Percentiles rank a stretch among this genome's conserved stretches.
phyloP scores from a whole-genome alignment of 1,140 invertebrate species.

The Rhyacophila brunnea region DNA sequence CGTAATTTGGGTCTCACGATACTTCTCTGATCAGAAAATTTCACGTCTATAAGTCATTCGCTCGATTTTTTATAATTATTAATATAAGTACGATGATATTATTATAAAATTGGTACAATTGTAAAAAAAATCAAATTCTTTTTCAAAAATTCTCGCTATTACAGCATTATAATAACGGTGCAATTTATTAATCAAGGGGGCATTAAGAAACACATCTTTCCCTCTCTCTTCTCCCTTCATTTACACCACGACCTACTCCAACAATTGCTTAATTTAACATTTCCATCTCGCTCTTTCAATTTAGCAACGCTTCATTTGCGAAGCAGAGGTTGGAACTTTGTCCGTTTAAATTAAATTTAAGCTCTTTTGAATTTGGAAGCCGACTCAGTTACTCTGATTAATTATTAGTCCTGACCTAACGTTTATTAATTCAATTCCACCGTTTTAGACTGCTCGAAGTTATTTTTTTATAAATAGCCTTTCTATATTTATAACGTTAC shows the following conservation, averaged over 20 bases:
- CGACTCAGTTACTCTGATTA: background rate
- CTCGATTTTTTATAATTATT: too few relatives aligned
- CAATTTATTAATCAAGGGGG: constrained; percentile 33
- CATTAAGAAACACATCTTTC: constrained; percentile 35
- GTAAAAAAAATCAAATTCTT: too few relatives aligned
- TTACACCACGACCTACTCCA: constrained; percentile 30
- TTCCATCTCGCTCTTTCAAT: constrained; percentile 24
- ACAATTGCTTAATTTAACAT: constrained; percentile 35
- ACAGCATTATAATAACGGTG: constrained; percentile 10
- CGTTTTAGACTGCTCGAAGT: too few relatives aligned
- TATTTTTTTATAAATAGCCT: too few relatives aligned
- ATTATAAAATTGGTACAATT: too few relatives aligned
- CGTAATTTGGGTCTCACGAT: too few relatives aligned
- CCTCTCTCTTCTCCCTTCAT: constrained; percentile 30
- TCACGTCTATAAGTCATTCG: too few relatives aligned
- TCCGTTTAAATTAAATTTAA: constrained; percentile 16
- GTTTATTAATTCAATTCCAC: background rate
- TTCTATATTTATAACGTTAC: too few relatives aligned
- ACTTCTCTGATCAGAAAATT: too few relatives aligned
- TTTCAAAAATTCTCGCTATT: constrained; percentile 7
- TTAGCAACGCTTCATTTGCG: constrained; percentile 30
- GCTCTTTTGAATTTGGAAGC: constrained; percentile 9
- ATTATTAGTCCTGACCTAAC: too few relatives aligned
- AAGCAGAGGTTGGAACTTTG: constrained; percentile 5
- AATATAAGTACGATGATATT: too few relatives aligned